phyloP scores from a whole-genome alignment of 2,888 invertebrate species.

The Pammene fasciana region DNA sequence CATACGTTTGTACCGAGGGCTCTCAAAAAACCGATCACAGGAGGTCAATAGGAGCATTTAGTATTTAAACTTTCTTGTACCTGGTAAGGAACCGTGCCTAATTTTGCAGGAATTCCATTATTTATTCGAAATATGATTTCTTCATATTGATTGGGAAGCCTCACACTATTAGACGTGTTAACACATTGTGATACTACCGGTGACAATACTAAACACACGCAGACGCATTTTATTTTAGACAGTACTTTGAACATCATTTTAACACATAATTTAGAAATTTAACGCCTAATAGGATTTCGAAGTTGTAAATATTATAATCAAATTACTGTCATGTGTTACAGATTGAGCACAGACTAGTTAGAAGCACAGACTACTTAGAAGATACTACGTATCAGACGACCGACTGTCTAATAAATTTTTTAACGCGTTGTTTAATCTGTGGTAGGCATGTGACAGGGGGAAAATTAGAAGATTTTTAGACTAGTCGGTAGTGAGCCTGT shows the following conservation, averaged over 20 bases:
- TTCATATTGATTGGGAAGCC: not conserved
- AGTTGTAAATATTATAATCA: not conserved
- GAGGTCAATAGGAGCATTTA: too few relatives aligned
- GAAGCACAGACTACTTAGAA: too few relatives aligned
- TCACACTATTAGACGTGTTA: not conserved
- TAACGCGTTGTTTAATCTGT: too few relatives aligned
- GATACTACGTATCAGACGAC: too few relatives aligned
- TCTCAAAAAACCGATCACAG: too few relatives aligned
- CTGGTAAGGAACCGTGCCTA: constrained; percentile 67
- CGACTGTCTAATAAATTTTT: too few relatives aligned
- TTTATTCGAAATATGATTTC: constrained; percentile 52
- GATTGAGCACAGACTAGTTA: too few relatives aligned
- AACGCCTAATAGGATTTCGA: not conserved
- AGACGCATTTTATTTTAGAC: not conserved
- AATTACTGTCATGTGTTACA: too few relatives aligned
- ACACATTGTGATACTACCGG: not conserved
- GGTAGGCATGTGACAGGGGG: too few relatives aligned
- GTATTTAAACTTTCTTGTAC: constrained; percentile 45
- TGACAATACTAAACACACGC: not conserved
- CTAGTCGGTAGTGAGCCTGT: too few relatives aligned
- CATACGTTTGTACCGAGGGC: too few relatives aligned
- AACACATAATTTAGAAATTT: not conserved
- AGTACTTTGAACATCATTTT: not conserved
- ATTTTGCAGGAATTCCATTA: constrained; percentile 55
- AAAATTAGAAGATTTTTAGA: too few relatives aligned